phyloP scores from a whole-genome alignment of 1,140 invertebrate species.

The Cylas formicarius region DNA sequence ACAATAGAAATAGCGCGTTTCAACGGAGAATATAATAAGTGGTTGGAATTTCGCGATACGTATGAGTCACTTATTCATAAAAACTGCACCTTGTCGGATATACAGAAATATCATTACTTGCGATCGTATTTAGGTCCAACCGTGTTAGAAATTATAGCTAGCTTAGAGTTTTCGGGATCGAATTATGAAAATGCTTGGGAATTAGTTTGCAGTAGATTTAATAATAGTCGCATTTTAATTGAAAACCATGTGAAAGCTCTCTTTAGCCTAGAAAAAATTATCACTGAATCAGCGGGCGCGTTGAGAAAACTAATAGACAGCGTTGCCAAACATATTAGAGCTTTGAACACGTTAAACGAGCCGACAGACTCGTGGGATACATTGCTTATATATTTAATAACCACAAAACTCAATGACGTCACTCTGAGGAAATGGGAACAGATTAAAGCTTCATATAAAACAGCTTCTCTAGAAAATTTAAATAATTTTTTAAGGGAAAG shows the following conservation, averaged over 20 bases:
- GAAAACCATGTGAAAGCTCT: slow-evolving; percentile 26
- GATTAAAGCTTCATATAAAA: background rate
- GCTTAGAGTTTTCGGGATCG: slow-evolving; percentile 23
- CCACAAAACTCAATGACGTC: background rate
- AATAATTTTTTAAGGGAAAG: slow-evolving; percentile 4
- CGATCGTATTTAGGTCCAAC: slow-evolving; percentile 17
- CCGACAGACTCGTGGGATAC: slow-evolving; percentile 8
- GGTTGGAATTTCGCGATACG: slow-evolving; percentile 36
- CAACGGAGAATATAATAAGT: slow-evolving; percentile 25
- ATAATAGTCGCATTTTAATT: slow-evolving; percentile 25
- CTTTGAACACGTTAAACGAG: slow-evolving; percentile 6
- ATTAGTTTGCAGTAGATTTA: slow-evolving; percentile 22
- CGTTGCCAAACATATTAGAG: slow-evolving; percentile 2
- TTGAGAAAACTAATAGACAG: slow-evolving; percentile 4
- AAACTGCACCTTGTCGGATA: slow-evolving; percentile 23
- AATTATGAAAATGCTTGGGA: slow-evolving; percentile 33
- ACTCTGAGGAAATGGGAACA: slow-evolving; percentile 6
- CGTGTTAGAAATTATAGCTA: slow-evolving; percentile 21
- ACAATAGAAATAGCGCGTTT: slow-evolving; percentile 15
- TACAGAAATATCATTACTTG: slow-evolving; percentile 37
- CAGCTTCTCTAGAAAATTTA: slow-evolving; percentile 4
- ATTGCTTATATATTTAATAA: slow-evolving; percentile 4
- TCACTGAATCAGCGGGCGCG: background rate
- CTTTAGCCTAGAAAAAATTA: slow-evolving; percentile 36
- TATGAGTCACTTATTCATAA: slow-evolving; percentile 34